Base-by-base conservation (phyloP, 2,888 invertebrate species). In the Drosophila atripex region DNA sequence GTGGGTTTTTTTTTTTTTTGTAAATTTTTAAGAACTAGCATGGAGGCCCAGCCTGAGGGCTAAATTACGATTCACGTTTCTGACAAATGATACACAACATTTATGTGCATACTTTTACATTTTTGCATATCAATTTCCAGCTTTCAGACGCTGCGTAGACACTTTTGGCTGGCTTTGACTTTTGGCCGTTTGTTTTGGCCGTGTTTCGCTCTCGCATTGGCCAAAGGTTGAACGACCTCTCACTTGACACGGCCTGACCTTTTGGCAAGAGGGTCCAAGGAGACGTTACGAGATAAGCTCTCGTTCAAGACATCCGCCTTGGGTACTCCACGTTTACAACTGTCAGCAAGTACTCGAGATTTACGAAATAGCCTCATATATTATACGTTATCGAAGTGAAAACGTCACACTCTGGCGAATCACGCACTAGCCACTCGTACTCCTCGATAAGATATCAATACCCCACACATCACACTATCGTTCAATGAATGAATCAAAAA, bases 161-260 rank as follows among this genome's bases (percentile, higher is more conserved):
- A 74, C 49, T 75, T 78, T 61, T 47, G 16, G 47, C 39, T 61
- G 46, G 38, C 57, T 57, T 23, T 46, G 23, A 11, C 16, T 57
- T 70, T 60, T 30, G 35, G 39, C 14, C 35, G 32, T 45, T 71
- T 71, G 54, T 64, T 58, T 57, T 68, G 66, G 57, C 57, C 65
- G 47, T 21, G 45, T 65, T 68, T 63, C 53, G 43, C 58, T 43
- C 66, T 45, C 64, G 25, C 76, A 46, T 56, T 43, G 30, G 52
- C 71, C 43, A 60, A 52, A 70, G 73, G 84, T 84, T 84, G 59
- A 80, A 68, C 65, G 72, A 80, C 63, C 80, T 68, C 60, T 30
- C 58, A 57, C 60, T 73, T 49, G 41, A 38, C 66, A 64, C 47
- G 53, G 38, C 45, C 45, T 70, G 69, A 60, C 69, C 69, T 54